phyloP scores from a whole-genome alignment of 1,140 invertebrate species.

The Saccostrea echinata region DNA sequence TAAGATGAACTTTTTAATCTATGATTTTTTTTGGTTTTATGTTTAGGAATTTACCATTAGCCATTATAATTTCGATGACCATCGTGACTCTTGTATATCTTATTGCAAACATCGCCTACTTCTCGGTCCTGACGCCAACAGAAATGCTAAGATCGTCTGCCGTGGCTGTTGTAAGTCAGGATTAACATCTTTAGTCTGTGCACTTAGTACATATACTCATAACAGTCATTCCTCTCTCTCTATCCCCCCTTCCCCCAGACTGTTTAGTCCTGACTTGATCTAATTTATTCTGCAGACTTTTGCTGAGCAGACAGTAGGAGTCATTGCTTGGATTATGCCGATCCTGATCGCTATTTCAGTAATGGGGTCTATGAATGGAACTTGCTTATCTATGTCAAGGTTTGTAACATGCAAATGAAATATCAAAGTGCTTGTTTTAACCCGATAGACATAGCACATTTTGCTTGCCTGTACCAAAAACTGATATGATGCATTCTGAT shows the following conservation, averaged over 20 bases:
- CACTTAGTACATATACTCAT: too few species aligned
- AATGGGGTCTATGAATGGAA: constrained; percentile 98
- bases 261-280: background rate
- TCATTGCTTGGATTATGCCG: constrained; percentile 95
- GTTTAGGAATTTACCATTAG: constrained; percentile 79
- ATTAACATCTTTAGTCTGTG: background rate
- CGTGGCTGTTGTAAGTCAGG: constrained; percentile 79
- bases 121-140: constrained; percentile 79
- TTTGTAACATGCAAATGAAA: constrained; percentile 64
- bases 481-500: too few species aligned
- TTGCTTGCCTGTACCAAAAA: too few species aligned
- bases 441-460: too few species aligned
- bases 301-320: constrained; percentile 93
- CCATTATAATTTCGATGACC: constrained; percentile 79
- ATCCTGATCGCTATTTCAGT: constrained; percentile 98
- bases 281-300: constrained; percentile 86
- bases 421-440: too few species aligned
- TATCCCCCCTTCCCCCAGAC: background rate
- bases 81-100: constrained; percentile 80
- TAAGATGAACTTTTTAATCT: too few species aligned
- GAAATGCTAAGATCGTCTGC: constrained; percentile 80
- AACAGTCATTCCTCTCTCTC: too few species aligned
- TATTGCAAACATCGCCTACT: constrained; percentile 80
- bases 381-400: constrained; percentile 96
- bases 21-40: background rate